Evolutionary conservation across 2,797 vertebrate genomes (phyloP), one percentile per base, ranked within the genome.

Genomic region (Thunnus albacares): DNA sequence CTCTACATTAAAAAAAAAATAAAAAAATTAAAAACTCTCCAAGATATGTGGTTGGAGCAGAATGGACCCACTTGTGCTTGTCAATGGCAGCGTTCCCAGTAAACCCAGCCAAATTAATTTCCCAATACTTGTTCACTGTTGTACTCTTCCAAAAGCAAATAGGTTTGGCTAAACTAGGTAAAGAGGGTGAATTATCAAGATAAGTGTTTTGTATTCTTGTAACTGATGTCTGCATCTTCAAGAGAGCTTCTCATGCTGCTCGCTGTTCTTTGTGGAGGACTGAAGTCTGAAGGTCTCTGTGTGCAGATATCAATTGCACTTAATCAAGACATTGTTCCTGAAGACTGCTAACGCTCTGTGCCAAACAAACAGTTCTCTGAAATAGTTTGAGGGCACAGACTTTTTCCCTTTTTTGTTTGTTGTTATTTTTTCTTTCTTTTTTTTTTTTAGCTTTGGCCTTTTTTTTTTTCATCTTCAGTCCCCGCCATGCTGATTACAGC

Each of bases 401-500:
- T 66, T 33, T 24, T 66, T 17, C 33, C n/a, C 10, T 1, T 8
- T 62, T 64, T 35, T 82, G 30, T 56, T 71, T 59, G 66, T 77
- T 75, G 30, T 53, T 58, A 30, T 53, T 49, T 17, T 47, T 49
- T 20, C 47, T 47, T 17, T 47, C 4, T 47, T 47, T 17, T 13
- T 79, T 64, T 65, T 59, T 75, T 12, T 81, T 30, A 49, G 13
- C 67, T 77, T 75, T 47, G 38, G 41, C 18, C 47, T 45, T 82
- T 80, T 75, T 18, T 47, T 49, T 49, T 77, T 83, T 70, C 55
- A 71, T 82, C 74, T 71, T 59, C 65, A 60, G 72, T 72, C 77
- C 68, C 80, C 9, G 49, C 63, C 72, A 68, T 6, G 11, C 82
- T 90, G 90, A 93, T 91, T 89, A 90, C 81, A 83, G 81, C 64